Percentiles rank a stretch among this genome's conserved stretches.
Conservation (phyloP, 2,113 vertebrate species). For the Mustelus asterias region DNA sequence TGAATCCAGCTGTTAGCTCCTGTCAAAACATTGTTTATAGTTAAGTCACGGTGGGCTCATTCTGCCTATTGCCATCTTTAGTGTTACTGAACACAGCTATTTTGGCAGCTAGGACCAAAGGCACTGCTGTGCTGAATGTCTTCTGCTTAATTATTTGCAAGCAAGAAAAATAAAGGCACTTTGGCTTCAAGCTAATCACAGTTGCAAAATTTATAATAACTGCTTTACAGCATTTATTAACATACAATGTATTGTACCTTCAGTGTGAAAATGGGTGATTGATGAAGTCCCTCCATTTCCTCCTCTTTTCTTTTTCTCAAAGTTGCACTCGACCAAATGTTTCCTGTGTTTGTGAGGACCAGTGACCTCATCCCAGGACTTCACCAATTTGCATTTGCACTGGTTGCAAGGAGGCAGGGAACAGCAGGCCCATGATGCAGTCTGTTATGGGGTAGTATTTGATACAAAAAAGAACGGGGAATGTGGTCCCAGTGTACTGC, state of each 20-base stretch:
- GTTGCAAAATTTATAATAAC: background rate
- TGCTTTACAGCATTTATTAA: background rate
- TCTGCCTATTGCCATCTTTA: conserved; percentile 11
- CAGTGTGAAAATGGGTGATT: background rate
- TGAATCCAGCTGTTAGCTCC: conserved; percentile 15
- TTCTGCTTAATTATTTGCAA: conserved; percentile 26
- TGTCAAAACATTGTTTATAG: background rate
- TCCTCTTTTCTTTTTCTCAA: background rate
- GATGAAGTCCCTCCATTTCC: background rate
- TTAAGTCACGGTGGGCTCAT: background rate
- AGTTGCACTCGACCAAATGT: background rate
- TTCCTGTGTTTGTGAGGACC: background rate
- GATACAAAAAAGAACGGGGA: background rate
- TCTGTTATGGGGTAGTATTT: background rate
- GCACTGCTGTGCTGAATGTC: background rate
- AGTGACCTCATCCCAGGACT: background rate
- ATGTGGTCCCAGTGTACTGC: background rate
- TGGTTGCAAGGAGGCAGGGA: background rate
- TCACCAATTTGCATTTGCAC: background rate
- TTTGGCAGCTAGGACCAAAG: background rate
- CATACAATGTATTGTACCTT: background rate
- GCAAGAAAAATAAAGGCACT: background rate
- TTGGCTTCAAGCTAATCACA: conserved; percentile 26
- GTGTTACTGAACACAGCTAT: conserved; percentile 14
- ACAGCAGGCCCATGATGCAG: background rate